Percentiles rank a stretch among this genome's conserved stretches.
Conservation (phyloP, 2,888 invertebrate species). For the Lypha dubia region DNA sequence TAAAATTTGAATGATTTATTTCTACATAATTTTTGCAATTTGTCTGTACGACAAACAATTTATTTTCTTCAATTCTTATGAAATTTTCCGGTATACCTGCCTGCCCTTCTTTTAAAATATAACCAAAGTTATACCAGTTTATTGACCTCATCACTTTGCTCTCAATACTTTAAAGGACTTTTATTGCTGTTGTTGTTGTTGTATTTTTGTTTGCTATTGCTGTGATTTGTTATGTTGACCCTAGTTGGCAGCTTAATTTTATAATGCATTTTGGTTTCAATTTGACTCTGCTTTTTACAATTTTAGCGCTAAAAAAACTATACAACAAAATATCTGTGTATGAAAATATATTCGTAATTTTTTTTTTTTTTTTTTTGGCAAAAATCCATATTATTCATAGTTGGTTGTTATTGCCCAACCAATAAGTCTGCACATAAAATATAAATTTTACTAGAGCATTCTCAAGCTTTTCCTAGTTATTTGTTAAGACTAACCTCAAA, state of each 20-base stretch:
- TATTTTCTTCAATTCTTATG: neutral
- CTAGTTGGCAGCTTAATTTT: conserved; percentile 68
- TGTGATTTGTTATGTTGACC: conserved; percentile 67
- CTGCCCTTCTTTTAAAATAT: neutral
- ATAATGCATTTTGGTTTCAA: conserved; percentile 52
- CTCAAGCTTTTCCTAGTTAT: neutral
- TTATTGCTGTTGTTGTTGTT: too few relatives aligned
- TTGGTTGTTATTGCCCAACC: conserved; percentile 50
- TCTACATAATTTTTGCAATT: too few relatives aligned
- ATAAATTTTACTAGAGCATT: neutral
- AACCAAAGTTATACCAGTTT: conserved; percentile 13
- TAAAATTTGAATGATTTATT: too few relatives aligned
- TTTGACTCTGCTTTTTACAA: neutral
- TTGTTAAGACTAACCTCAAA: conserved; percentile 31
- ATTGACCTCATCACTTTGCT: conserved; percentile 29
- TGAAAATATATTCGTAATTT: neutral
- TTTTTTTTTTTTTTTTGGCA: conserved; percentile 55
- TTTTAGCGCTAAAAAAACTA: neutral
- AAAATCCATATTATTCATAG: conserved; percentile 66
- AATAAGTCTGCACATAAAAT: conserved; percentile 54
- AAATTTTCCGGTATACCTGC: neutral
- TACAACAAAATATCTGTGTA: neutral
- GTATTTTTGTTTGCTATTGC: too few relatives aligned
- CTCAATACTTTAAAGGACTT: conserved; percentile 9
- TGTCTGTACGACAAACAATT: neutral